These are phyloP conservation scores for Phylloscopus whistleri DNA, from an alignment of 2,113 vertebrate species.

Conservation along the genomic window DNA sequence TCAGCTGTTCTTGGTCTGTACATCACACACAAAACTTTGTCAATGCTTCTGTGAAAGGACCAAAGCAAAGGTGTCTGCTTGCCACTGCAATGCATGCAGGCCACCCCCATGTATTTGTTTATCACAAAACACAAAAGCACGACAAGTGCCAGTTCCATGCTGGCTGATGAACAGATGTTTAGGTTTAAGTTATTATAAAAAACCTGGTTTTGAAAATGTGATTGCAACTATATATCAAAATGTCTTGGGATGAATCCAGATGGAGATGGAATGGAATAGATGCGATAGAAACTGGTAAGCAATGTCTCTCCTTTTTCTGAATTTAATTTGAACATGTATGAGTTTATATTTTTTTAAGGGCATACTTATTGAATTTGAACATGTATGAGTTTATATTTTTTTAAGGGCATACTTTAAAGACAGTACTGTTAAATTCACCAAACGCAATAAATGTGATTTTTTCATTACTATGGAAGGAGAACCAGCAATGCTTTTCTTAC, in stretches of 20 bases:
- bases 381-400: neutral
- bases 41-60: neutral
- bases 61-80: neutral
- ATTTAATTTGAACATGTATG: slow-evolving; percentile 10
- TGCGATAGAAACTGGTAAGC: slow-evolving; percentile 3
- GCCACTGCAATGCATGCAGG: neutral
- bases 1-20: neutral
- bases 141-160: neutral
- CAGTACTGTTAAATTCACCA: neutral
- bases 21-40: neutral
- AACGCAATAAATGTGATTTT: neutral
- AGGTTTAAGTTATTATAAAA: slow-evolving; percentile 49
- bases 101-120: neutral
- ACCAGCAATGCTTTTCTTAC: neutral
- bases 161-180: neutral
- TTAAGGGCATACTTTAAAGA: neutral
- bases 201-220: slow-evolving; percentile 24
- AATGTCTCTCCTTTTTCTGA: neutral
- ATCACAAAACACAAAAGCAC: neutral
- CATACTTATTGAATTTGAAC: neutral
- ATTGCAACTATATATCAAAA: slow-evolving; percentile 26
- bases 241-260: slow-evolving; percentile 24
- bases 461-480: neutral
- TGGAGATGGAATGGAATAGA: neutral
- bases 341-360: neutral